Evolutionary conservation across 1,140 invertebrate species (phyloP).

Genomic region (Argopecten irradians): DNA sequence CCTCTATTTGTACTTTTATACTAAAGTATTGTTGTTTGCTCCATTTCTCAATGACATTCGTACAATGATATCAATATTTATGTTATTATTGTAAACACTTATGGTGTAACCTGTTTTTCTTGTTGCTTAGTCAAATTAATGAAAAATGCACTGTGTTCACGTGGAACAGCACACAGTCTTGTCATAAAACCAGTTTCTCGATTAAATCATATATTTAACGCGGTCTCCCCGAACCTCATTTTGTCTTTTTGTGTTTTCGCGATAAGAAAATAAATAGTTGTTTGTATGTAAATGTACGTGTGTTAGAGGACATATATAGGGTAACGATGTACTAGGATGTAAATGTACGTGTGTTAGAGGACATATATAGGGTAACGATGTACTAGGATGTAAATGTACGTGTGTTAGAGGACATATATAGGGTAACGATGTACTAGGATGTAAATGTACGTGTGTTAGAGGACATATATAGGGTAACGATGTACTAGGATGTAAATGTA

Average conservation of each 20-base stretch:
- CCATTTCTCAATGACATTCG: no score
- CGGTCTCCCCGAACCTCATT: not conserved
- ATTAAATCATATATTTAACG: not conserved
- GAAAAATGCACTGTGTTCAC: no score
- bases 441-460: not conserved
- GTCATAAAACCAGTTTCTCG: not conserved
- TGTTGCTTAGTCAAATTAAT: no score
- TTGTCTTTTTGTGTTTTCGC: not conserved
- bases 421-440: no score
- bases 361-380: not conserved
- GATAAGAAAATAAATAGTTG: constrained; percentile 12
- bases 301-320: not conserved
- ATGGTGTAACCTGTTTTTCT: no score
- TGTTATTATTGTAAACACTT: no score
- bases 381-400: not conserved
- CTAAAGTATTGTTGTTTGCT: no score
- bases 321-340: not conserved
- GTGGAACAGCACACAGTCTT: no score
- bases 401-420: not conserved
- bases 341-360: not conserved
- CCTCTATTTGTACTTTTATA: no score
- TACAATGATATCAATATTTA: no score
- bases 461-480: not conserved
- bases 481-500: not conserved
- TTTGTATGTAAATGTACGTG: not conserved